Conservation (phyloP, 2,113 vertebrate species). For the Tinamus guttatus region DNA sequence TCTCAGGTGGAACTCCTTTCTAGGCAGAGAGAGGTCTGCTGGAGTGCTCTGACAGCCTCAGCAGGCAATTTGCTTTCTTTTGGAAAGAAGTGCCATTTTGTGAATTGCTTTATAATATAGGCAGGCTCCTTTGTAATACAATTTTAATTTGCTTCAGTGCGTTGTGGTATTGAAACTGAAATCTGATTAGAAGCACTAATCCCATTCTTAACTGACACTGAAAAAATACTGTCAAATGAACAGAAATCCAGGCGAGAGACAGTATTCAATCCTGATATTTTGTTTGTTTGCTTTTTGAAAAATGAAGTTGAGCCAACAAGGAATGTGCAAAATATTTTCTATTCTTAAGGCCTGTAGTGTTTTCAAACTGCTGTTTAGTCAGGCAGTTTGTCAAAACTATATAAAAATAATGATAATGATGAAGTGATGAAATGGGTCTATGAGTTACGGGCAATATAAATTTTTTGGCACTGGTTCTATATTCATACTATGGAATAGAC, state of each 20-base stretch:
- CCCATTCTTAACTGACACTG: background rate
- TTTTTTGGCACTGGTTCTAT: background rate
- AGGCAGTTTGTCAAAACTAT: background rate
- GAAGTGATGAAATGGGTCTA: background rate
- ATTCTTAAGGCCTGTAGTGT: background rate
- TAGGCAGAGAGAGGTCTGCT: background rate
- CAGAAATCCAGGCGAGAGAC: background rate
- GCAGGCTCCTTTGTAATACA: background rate
- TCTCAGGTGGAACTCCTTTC: background rate
- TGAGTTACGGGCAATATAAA: slow-evolving; percentile 4
- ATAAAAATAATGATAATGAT: background rate
- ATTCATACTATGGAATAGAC: background rate
- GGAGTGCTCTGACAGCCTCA: background rate
- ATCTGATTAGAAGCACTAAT: background rate
- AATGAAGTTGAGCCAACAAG: background rate
- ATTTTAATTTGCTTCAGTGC: background rate
- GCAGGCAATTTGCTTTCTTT: background rate
- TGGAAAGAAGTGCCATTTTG: background rate
- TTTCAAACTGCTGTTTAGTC: background rate
- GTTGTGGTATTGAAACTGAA: background rate
- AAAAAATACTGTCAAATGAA: background rate
- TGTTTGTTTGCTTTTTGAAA: background rate
- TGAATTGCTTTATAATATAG: background rate
- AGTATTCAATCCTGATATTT: background rate
- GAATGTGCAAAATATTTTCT: background rate